phyloP scores from a whole-genome alignment of 2,888 invertebrate species.

The Hemicrepidius hirtus region DNA sequence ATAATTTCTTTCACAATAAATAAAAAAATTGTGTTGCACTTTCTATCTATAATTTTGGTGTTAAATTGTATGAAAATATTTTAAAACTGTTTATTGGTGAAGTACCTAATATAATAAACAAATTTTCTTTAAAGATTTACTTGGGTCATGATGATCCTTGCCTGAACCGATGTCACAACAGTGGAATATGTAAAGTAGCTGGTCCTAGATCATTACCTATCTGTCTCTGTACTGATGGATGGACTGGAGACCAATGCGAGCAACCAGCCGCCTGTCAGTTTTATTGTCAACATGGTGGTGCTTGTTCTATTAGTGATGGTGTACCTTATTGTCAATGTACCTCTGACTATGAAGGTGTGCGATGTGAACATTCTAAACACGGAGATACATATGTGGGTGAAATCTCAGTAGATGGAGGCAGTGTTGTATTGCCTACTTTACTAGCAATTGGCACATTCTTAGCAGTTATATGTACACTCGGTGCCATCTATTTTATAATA shows the following conservation, averaged over 20 bases:
- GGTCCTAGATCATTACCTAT: conserved; percentile 72
- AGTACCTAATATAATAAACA: no score
- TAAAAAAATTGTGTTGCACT: no score
- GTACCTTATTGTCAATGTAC: conserved; percentile 71
- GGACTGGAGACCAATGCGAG: conserved; percentile 76
- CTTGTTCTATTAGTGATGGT: conserved; percentile 70
- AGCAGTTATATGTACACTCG: conserved; percentile 57
- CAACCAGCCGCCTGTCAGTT: conserved; percentile 71
- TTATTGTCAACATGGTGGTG: conserved; percentile 75
- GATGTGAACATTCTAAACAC: conserved; percentile 69
- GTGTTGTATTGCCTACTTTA: conserved; percentile 47
- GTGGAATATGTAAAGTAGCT: conserved; percentile 77
- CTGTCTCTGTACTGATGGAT: conserved; percentile 76
- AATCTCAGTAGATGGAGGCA: conserved; percentile 40
- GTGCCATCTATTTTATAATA: conserved; percentile 64
- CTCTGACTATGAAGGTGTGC: conserved; percentile 70
- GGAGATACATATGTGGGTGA: conserved; percentile 39
- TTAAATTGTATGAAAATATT: no score
- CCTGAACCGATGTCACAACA: conserved; percentile 74
- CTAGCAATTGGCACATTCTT: conserved; percentile 52
- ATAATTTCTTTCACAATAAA: no score
- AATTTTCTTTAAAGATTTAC: conserved; percentile 65
- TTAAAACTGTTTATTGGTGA: no score
- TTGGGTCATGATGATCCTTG: conserved; percentile 80
- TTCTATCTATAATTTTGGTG: no score